Evolutionary conservation across 2,797 vertebrate genomes (phyloP).

Genomic region (Chrysocyon brachyurus): DNA sequence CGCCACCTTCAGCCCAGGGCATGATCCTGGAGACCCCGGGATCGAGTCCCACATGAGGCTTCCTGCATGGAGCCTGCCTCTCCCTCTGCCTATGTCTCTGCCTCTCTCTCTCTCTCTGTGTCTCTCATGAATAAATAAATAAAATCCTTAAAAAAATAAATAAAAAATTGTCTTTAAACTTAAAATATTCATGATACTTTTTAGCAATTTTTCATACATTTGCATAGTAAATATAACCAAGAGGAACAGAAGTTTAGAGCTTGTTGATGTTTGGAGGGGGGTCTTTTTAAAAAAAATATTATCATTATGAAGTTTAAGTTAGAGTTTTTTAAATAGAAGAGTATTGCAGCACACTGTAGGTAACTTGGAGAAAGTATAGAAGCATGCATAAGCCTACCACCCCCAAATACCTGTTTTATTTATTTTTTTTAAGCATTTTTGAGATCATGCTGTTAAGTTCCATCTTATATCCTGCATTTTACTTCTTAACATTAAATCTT

Average conservation of each 20-base stretch:
- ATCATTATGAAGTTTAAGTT: neutral
- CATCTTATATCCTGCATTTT: constrained; percentile 16
- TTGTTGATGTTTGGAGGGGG: neutral
- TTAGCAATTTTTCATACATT: neutral
- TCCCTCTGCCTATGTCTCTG: no score
- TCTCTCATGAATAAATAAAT: no score
- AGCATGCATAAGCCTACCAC: neutral
- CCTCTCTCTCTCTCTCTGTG: no score
- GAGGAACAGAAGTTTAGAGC: neutral
- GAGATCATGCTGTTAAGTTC: neutral
- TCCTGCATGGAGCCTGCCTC: no score
- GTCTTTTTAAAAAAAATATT: neutral
- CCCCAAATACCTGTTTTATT: neutral
- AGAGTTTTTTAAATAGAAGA: constrained; percentile 34
- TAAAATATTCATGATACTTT: neutral
- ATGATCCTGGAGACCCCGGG: no score
- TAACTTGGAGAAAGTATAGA: constrained; percentile 22
- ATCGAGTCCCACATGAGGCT: no score
- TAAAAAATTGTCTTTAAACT: neutral
- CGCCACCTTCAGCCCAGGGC: no score
- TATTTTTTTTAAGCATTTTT: constrained; percentile 54
- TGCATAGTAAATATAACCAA: neutral
- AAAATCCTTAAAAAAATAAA: no score
- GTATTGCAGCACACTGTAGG: neutral
- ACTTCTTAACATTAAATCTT: constrained; percentile 27